Evolutionary conservation across 2,113 vertebrate genomes (phyloP), one percentile per base, ranked within the genome.

Genomic region (Otus sunia): DNA sequence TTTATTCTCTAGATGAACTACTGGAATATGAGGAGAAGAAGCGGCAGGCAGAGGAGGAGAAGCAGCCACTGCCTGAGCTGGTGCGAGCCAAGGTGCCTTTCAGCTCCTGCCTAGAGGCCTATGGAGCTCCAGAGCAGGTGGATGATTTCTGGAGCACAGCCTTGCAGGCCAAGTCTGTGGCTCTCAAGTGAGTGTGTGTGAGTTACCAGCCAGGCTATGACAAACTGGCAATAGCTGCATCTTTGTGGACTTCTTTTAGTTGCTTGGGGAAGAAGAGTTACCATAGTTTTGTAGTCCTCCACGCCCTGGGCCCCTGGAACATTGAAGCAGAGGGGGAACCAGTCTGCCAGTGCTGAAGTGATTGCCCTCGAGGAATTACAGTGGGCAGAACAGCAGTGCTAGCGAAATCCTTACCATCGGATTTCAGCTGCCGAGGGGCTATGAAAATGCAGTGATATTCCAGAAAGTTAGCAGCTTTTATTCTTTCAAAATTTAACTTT

Each of bases 91-190:
- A 99, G 83, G 99, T 99, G 98, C 99, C 99, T 92, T 99, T 99
- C 97, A 98, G 98, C 76, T 99, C 98, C 95, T 99, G 99, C 97
- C 98, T 99, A 97, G 99, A 99, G 27, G 99, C 99, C 81, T 99
- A 99, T 19, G 99, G 98, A 60, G 99, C 99, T 96, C 99, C 99
- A 2, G 99, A 99, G 97, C 98, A 99, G 84, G 98, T 99, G 83
- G 98, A 99, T 27, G 99, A 99, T 97, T 99, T 99, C 98, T 99
- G 99, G 99, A 99, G 99, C 97, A 99, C 99, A 8, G 99, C 99
- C 47, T 98, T 99, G 69, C 99, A 99, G 98, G 98, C 99, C 93
- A 99, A 99, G 97, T 99, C 99, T 53, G 99, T 99, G 67, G 99
- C 99, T 94, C 99, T 99, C 97, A 99, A 99, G 99, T 99, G 98